Evolutionary conservation across 2,113 vertebrate species (phyloP).

Genomic region (Smithornis capensis): DNA sequence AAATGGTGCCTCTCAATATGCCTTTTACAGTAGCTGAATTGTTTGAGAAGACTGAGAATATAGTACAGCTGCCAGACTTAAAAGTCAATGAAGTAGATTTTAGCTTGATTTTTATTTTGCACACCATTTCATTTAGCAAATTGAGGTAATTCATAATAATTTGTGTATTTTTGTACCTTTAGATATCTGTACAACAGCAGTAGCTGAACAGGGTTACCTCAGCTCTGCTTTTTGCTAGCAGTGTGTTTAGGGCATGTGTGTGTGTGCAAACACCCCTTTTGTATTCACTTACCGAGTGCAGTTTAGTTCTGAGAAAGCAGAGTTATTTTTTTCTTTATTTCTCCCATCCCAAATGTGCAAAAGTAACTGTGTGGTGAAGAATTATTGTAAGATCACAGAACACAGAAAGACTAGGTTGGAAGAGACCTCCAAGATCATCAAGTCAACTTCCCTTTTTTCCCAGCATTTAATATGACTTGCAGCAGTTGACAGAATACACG

Average conservation of each 20-base stretch:
- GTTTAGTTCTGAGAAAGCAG: not conserved
- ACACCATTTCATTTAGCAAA: not conserved
- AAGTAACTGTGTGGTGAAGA: not conserved
- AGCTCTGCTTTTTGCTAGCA: not conserved
- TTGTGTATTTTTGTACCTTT: not conserved
- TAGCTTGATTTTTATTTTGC: not conserved
- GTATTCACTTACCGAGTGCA: not conserved
- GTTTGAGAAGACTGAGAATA: not conserved
- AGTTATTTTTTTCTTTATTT: not conserved
- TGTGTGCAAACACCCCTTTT: not conserved
- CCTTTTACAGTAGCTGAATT: not conserved
- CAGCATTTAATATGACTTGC: not conserved
- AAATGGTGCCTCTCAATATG: not conserved
- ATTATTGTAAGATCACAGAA: not conserved
- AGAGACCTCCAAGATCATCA: no score
- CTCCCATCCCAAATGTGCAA: not conserved
- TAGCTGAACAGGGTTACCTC: not conserved
- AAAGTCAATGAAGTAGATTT: not conserved
- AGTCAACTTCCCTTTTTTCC: not conserved
- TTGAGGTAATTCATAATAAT: not conserved
- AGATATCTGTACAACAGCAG: not conserved
- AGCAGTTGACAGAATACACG: not conserved
- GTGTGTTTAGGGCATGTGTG: not conserved
- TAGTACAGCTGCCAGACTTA: not conserved
- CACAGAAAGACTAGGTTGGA: no score